Percentiles rank a stretch among this genome's conserved stretches.
Evolutionary conservation across 1,140 invertebrate genomes (phyloP).

Genomic region (Bombus turneri): DNA sequence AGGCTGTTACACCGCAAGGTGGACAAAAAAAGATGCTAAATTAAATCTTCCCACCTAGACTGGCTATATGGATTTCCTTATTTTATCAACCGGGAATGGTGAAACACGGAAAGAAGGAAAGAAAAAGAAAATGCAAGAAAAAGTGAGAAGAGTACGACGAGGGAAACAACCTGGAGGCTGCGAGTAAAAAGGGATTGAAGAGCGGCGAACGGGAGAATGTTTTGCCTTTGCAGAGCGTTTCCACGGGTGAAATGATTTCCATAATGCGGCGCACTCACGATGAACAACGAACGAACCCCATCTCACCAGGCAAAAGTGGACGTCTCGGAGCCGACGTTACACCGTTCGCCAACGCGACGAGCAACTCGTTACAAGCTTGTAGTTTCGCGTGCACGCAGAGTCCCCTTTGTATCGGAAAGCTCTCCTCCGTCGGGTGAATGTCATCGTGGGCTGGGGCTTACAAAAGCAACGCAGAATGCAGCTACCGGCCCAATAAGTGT

Average conservation of each 20-base stretch:
- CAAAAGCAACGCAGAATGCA: constrained; percentile 41
- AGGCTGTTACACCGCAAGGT: background rate
- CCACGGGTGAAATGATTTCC: constrained; percentile 49
- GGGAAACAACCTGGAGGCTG: background rate
- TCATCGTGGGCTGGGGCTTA: background rate
- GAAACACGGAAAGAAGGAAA: background rate
- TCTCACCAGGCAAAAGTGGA: constrained; percentile 13
- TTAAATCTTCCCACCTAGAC: background rate
- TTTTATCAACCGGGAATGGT: background rate
- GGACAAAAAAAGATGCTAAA: background rate
- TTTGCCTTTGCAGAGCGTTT: constrained; percentile 30
- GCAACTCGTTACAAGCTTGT: constrained; percentile 27
- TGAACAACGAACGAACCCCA: constrained; percentile 31
- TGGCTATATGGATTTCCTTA: background rate
- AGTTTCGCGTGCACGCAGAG: background rate
- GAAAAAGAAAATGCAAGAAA: background rate
- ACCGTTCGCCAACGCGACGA: background rate
- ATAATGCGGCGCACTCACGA: constrained; percentile 39
- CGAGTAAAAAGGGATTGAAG: constrained; percentile 22
- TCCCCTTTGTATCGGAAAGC: constrained; percentile 39
- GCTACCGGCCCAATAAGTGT: constrained; percentile 45
- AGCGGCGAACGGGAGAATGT: constrained; percentile 14
- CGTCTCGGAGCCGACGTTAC: constrained; percentile 34
- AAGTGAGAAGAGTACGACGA: background rate
- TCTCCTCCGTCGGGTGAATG: constrained; percentile 1